Percentiles rank a stretch among this genome's conserved stretches.
These are phyloP conservation scores for Anisognathus igniventris DNA, from an alignment of 2,797 vertebrate species.

Conservation along the genomic window DNA sequence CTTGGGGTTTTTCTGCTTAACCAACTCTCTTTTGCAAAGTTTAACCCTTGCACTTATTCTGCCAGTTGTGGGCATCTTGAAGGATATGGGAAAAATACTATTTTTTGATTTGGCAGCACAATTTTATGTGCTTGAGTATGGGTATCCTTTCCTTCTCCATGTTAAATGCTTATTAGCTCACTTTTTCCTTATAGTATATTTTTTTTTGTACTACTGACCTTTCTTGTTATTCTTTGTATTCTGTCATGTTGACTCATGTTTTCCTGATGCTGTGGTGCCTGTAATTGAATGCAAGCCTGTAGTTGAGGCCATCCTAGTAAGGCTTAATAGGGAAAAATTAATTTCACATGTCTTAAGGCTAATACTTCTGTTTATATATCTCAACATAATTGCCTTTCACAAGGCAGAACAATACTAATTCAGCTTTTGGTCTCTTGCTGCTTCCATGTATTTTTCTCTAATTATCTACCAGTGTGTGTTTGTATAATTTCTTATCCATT, in stretches of 20 bases:
- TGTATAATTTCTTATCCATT: neutral
- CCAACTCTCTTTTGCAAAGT: neutral
- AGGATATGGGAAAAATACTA: neutral
- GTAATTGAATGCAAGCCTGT: neutral
- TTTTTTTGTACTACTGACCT: neutral
- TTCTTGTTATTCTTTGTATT: neutral
- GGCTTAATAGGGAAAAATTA: constrained; percentile 11
- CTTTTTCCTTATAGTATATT: neutral
- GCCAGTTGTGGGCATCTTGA: neutral
- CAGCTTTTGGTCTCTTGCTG: constrained; percentile 7
- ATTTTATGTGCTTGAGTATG: neutral
- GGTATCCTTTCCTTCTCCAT: neutral
- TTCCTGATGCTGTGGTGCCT: neutral
- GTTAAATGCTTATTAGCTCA: neutral
- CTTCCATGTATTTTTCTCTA: neutral
- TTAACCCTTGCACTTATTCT: neutral
- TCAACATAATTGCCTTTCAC: constrained; percentile 24
- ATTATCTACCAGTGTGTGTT: neutral
- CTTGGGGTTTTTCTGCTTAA: neutral
- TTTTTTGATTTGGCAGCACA: neutral
- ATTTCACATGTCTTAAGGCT: constrained; percentile 18
- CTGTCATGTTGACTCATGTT: neutral
- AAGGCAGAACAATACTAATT: neutral
- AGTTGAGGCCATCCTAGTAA: neutral
- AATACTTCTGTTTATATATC: constrained; percentile 8